Conservation (phyloP, 2,113 vertebrate species). For the Menura novaehollandiae region DNA sequence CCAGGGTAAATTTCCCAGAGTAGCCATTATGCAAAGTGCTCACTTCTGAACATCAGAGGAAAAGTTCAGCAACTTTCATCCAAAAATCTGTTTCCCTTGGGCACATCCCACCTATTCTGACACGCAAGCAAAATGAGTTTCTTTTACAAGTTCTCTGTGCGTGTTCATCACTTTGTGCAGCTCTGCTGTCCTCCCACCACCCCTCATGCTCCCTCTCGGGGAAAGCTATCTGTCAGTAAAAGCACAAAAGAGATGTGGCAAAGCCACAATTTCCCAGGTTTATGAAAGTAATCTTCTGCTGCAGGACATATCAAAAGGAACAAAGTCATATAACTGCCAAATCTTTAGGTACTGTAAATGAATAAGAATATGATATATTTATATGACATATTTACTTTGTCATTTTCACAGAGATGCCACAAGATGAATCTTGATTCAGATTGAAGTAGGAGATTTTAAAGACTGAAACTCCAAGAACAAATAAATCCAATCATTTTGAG, state of each 20-base stretch:
- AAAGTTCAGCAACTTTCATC: slow-evolving; percentile 5
- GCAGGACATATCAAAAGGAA: not conserved
- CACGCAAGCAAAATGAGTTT: not conserved
- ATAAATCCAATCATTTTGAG: not conserved
- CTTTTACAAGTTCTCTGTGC: not conserved
- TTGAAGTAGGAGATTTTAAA: not conserved
- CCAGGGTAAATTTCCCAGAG: not conserved
- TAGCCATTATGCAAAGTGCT: not conserved
- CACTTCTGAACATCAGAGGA: not conserved
- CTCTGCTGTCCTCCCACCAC: not conserved
- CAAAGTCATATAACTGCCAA: not conserved
- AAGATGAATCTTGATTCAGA: not conserved
- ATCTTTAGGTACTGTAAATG: not conserved
- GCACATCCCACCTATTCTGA: not conserved
- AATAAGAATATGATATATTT: not conserved
- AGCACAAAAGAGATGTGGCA: not conserved
- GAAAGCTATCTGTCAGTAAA: not conserved
- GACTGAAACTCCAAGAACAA: not conserved
- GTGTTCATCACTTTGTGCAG: not conserved
- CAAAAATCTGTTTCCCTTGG: not conserved
- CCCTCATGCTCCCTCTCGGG: not conserved
- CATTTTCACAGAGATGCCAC: not conserved
- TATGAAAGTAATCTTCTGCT: not conserved
- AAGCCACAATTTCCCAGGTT: not conserved
- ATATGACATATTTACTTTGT: not conserved